Conservation (phyloP, 2,797 vertebrate species). For the Callimico goeldii region DNA sequence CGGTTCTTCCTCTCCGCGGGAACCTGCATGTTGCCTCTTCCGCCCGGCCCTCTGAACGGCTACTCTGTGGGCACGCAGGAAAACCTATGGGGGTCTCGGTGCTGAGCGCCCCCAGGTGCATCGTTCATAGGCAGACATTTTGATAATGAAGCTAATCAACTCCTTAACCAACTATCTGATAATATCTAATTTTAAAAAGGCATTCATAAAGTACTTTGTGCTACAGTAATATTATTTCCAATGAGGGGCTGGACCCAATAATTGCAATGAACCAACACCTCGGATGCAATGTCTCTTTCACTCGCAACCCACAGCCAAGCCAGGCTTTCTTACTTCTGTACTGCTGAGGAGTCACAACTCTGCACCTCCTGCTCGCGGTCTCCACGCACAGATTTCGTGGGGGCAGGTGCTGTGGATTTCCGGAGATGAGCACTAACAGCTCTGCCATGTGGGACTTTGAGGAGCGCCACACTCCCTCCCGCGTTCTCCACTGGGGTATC, state of each 20-base stretch:
- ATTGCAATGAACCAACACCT: background rate
- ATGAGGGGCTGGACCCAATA: background rate
- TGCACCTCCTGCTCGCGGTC: rapidly evolving
- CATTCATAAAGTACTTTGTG: background rate
- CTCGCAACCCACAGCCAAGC: background rate
- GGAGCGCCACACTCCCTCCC: rapidly evolving
- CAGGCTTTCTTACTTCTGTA: background rate
- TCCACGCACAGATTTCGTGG: rapidly evolving
- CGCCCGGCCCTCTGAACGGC: background rate
- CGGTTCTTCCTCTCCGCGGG: background rate
- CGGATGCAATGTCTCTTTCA: background rate
- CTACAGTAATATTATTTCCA: background rate
- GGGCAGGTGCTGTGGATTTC: background rate
- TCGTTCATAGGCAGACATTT: background rate
- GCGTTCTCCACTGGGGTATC: rapidly evolving
- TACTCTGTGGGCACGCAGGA: background rate
- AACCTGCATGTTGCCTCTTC: background rate
- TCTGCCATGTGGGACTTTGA: background rate
- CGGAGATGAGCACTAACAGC: background rate
- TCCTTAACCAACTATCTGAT: background rate
- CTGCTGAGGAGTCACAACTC: too few species aligned
- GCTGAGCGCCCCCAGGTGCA: background rate
- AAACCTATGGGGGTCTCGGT: rapidly evolving
- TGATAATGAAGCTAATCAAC: background rate
- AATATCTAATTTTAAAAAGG: background rate